phyloP scores from a whole-genome alignment of 2,888 invertebrate genomes.

The Drosophila borealis region DNA sequence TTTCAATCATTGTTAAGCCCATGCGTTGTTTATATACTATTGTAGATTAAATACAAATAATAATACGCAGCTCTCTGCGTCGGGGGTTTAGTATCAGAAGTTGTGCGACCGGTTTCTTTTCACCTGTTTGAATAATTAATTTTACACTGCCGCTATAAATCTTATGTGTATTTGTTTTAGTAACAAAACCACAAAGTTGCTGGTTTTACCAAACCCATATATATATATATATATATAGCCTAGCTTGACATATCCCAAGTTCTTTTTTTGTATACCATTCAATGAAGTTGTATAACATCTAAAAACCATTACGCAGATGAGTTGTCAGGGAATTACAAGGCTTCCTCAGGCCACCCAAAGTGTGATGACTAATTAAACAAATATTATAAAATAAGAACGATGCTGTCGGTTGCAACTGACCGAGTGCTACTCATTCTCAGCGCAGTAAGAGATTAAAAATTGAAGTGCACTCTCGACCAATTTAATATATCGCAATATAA shows the following conservation, averaged over 20 bases:
- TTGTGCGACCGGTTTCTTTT: slow-evolving; percentile 55
- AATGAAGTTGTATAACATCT: background rate
- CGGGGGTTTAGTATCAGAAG: slow-evolving; percentile 26
- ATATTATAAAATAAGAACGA: too few species aligned
- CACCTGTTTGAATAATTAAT: slow-evolving; percentile 34
- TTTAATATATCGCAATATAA: too few species aligned
- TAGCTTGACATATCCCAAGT: slow-evolving; percentile 7
- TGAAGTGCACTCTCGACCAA: too few species aligned
- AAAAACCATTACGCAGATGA: slow-evolving; percentile 4
- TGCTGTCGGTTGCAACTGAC: too few species aligned
- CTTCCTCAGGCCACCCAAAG: background rate
- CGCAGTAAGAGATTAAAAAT: too few species aligned
- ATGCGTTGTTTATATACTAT: slow-evolving; percentile 10
- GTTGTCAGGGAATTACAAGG: slow-evolving; percentile 2
- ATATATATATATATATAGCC: background rate
- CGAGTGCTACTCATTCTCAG: too few species aligned
- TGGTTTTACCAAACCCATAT: slow-evolving; percentile 44
- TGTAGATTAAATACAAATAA: slow-evolving; percentile 27
- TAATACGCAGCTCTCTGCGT: slow-evolving; percentile 24
- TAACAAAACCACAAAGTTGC: slow-evolving; percentile 32
- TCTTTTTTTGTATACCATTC: slow-evolving; percentile 2
- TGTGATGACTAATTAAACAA: background rate
- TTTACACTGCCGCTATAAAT: slow-evolving; percentile 37
- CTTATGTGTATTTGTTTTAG: slow-evolving; percentile 16
- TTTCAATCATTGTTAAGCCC: background rate